These are phyloP conservation scores for Augochlorella aurata DNA, from an alignment of 2,888 invertebrate genomes.

Conservation along the genomic window DNA sequence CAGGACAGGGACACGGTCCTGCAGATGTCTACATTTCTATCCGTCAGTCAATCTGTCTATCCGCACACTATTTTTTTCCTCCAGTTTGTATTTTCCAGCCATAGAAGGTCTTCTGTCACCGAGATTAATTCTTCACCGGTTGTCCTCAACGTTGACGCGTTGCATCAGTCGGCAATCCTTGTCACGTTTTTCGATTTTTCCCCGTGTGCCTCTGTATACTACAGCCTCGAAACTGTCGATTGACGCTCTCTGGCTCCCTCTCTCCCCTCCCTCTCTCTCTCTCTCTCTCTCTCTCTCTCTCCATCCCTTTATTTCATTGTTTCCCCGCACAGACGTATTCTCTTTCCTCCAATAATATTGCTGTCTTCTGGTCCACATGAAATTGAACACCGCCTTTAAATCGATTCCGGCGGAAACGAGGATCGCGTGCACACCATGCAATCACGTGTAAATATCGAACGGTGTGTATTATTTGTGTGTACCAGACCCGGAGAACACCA, in stretches of 20 bases:
- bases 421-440: background rate
- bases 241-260: constrained; percentile 22
- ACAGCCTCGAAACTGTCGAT: constrained; percentile 33
- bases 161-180: constrained; percentile 37
- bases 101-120: constrained; percentile 41
- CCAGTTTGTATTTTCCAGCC: constrained; percentile 28
- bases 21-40: constrained; percentile 3
- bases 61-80: constrained; percentile 6
- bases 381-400: constrained; percentile 36
- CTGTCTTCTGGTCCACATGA: constrained; percentile 21
- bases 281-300: background rate
- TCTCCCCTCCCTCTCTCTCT: background rate
- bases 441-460: background rate
- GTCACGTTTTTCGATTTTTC: constrained; percentile 35
- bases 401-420: constrained; percentile 19
- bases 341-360: constrained; percentile 21
- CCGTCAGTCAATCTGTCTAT: constrained; percentile 18
- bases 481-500: too few species aligned
- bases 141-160: constrained; percentile 45
- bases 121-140: constrained; percentile 54
- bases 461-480: background rate
- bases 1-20: background rate
- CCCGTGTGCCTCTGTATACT: background rate
- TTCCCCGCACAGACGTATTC: constrained; percentile 14
- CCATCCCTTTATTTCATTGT: constrained; percentile 15